Conservation (phyloP, 2,113 vertebrate genomes). For the Laticauda laticaudata region DNA sequence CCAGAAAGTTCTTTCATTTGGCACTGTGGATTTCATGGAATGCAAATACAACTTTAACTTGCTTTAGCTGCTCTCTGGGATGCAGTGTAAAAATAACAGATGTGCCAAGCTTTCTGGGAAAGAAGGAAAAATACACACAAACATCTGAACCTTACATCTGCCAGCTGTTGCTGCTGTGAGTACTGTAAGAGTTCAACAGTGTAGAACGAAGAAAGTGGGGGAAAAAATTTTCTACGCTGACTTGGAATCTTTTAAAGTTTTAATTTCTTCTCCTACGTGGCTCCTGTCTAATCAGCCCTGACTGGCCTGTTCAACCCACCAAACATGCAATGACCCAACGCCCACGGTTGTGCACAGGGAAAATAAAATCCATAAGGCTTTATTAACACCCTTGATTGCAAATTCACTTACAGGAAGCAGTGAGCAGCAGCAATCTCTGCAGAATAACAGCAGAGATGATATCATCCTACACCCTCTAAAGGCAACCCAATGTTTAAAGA, state of each 20-base stretch:
- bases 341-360: background rate
- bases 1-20: background rate
- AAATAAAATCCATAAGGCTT: background rate
- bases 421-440: too few relatives aligned
- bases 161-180: constrained; percentile 39
- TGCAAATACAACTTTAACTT: constrained; percentile 5
- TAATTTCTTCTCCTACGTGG: background rate
- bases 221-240: background rate
- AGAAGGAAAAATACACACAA: constrained; percentile 14
- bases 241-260: background rate
- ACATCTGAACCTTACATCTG: constrained; percentile 37
- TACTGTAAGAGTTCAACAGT: constrained; percentile 23
- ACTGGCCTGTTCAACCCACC: background rate
- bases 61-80: background rate
- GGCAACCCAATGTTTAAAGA: background rate
- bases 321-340: background rate
- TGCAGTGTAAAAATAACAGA: constrained; percentile 37
- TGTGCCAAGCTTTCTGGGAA: constrained; percentile 38
- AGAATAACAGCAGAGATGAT: background rate
- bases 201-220: background rate
- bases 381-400: background rate
- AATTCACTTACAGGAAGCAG: background rate
- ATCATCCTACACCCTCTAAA: background rate
- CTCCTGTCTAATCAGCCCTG: background rate
- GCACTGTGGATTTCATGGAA: constrained; percentile 8